phyloP scores from a whole-genome alignment of 2,797 vertebrate species.

The Bradypodion ventrale region DNA sequence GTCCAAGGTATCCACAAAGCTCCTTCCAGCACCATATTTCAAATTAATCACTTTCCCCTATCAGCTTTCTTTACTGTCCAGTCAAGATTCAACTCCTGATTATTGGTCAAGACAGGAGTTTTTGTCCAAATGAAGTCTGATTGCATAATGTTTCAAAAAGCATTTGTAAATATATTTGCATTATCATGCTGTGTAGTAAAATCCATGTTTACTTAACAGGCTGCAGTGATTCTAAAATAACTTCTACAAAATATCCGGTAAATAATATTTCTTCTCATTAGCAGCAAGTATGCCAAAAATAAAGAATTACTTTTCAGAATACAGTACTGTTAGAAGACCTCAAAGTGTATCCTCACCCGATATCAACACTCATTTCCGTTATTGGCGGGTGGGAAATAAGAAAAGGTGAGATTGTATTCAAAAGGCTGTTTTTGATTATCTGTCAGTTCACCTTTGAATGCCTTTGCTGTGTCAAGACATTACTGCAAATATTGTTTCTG shows the following conservation, averaged over 20 bases:
- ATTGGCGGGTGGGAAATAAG: conserved; percentile 8
- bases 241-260: conserved; percentile 42
- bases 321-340: conserved; percentile 54
- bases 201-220: conserved; percentile 41
- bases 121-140: conserved; percentile 8
- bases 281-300: conserved; percentile 58
- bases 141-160: conserved; percentile 40
- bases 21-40: too few species aligned
- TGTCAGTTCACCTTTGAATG: conserved; percentile 62
- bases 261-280: conserved; percentile 54
- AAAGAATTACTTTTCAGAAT: conserved; percentile 61
- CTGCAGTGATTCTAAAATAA: conserved; percentile 11
- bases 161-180: conserved; percentile 40
- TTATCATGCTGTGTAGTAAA: conserved; percentile 40
- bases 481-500: conserved; percentile 49
- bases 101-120: not conserved
- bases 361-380: conserved; percentile 60
- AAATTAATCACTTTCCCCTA: too few species aligned
- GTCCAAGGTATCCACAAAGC: too few species aligned
- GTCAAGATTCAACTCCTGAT: not conserved
- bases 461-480: conserved; percentile 58
- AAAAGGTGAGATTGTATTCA: conserved; percentile 43
- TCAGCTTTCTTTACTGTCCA: too few species aligned
- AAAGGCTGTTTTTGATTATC: conserved; percentile 59
- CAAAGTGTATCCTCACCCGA: conserved; percentile 52